Conservation (phyloP, 2,113 vertebrate species). For the Dicrurus megarhynchus region DNA sequence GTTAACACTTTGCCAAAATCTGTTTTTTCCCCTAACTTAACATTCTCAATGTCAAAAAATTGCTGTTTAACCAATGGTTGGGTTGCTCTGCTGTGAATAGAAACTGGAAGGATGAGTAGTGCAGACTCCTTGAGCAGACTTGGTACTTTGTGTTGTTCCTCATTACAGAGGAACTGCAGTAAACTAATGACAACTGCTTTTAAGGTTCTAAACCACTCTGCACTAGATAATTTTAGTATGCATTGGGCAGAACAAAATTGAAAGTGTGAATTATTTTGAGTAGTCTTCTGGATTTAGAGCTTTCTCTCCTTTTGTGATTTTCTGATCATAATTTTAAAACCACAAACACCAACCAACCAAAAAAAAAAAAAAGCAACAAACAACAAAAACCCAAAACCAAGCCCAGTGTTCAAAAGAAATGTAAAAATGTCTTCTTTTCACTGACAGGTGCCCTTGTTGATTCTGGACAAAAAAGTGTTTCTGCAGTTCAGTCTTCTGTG, state of each 20-base stretch:
- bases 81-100: background rate
- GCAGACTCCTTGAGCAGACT: background rate
- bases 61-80: background rate
- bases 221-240: background rate
- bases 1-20: background rate
- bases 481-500: background rate
- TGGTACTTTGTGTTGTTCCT: background rate
- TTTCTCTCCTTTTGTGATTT: background rate
- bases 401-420: background rate
- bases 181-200: background rate
- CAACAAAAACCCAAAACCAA: background rate
- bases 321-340: background rate
- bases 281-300: background rate
- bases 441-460: background rate
- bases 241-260: background rate
- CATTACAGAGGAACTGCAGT: background rate
- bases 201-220: background rate
- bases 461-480: background rate
- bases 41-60: background rate
- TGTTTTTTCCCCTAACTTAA: background rate
- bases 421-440: background rate
- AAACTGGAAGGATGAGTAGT: background rate
- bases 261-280: background rate
- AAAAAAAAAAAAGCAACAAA: background rate
- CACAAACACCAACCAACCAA: background rate